Base-by-base conservation (phyloP, 2,797 vertebrate species). In the Anguilla pacifica region DNA sequence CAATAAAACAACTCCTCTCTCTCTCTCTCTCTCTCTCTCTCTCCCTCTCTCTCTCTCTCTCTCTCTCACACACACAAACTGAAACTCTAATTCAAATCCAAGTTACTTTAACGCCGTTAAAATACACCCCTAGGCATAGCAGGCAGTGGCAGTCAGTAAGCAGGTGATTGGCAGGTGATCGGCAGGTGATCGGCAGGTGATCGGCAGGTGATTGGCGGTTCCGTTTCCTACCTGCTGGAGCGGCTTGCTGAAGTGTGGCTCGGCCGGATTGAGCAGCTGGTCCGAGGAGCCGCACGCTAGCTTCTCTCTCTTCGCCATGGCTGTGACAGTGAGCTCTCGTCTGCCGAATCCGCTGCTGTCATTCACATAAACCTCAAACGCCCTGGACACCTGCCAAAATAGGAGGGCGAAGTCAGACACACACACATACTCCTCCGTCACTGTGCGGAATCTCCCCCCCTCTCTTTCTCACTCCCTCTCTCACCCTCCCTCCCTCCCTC, bases 291-390 rank as follows among this genome's bases (percentile, higher is more conserved):
- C 89, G 86, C 92, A 93, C 0, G 79, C 89, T n/a, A 93, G 92
- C 90, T 87, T 95, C 89, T 95, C 94, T 51, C 94, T 94, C 81
- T 93, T 96, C 90, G 93, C 90, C 96, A 97, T 97, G 93, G 92
- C 92, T 89, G 93, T 93, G 94, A 88, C 92, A 93, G 95, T 93
- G 94, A 86, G 93, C 90, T 3, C 93, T 91, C 53, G 49, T 92
- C 90, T 91, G 91, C 91, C 92, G 92, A 89, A 89, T 87, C 92
- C 86, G 91, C 91, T n/a, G 88, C 53, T 59, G 92, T 93, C 94
- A 96, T 96, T 95, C 94, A 95, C 94, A 92, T 91, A 92, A 93
- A 91, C 91, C 88, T 89, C 90, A 84, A 13, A 39, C 59, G n/a
- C 46, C 90, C 92, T 96, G 95, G 93, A 94, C 92, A 89, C 89